Conservation (phyloP, 1,140 invertebrate species). For the Lucilia sericata region DNA sequence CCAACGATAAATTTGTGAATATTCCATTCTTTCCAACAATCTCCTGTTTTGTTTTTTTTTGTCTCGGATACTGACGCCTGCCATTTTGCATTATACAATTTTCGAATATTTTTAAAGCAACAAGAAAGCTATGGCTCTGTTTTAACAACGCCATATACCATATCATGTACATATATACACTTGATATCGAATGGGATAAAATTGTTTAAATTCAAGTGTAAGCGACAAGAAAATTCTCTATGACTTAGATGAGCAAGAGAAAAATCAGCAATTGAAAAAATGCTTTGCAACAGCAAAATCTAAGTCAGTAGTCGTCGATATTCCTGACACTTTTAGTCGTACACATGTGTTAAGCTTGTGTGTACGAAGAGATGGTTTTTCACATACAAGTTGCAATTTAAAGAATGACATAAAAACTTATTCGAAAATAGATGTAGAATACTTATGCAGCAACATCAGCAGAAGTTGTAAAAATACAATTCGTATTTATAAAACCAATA, state of each 20-base stretch:
- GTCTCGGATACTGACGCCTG: conserved; percentile 6
- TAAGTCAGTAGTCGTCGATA: conserved; percentile 35
- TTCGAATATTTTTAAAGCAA: conserved; percentile 4
- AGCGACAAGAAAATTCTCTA: neutral
- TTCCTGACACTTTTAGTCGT: neutral
- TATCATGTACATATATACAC: too few relatives aligned
- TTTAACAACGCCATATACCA: too few relatives aligned
- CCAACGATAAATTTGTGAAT: conserved; percentile 27
- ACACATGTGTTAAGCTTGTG: neutral
- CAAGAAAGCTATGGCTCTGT: neutral
- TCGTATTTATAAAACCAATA: conserved; percentile 14
- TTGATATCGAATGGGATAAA: conserved; percentile 12
- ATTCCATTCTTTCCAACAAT: neutral
- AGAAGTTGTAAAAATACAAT: neutral
- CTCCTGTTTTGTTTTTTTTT: neutral
- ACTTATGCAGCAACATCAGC: neutral
- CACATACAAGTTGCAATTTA: conserved; percentile 17
- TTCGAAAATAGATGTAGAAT: neutral
- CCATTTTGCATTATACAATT: neutral
- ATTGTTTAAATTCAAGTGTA: conserved; percentile 32
- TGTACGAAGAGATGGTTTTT: neutral
- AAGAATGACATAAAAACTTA: neutral
- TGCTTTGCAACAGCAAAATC: neutral
- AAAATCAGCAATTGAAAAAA: neutral
- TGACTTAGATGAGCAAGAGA: neutral